A percentile compares a stretch with the other conserved stretches of the same genome.
Evolutionary conservation across 2,113 vertebrate genomes (phyloP).

Genomic region (Dicentrarchus labrax): DNA sequence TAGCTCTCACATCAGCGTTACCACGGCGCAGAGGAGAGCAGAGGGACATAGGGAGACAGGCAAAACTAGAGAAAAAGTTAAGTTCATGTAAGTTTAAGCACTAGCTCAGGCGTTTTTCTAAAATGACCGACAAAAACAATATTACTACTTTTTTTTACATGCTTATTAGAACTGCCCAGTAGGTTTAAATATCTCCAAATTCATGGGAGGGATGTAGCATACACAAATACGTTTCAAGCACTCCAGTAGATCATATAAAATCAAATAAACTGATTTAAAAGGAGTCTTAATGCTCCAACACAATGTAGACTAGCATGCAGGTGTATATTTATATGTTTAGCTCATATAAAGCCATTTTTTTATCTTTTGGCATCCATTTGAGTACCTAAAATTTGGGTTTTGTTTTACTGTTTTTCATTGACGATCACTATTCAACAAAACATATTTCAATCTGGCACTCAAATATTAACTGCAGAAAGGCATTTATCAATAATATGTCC

Average conservation of each 20-base stretch:
- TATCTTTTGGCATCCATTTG: neutral
- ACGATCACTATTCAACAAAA: neutral
- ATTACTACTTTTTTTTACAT: neutral
- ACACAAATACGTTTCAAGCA: neutral
- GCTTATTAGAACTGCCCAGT: neutral
- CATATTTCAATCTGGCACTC: neutral
- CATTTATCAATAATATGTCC: neutral
- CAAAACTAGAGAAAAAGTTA: constrained; percentile 27
- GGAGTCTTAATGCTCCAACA: neutral
- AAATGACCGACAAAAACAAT: neutral
- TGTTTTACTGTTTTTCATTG: neutral
- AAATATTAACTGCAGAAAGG: neutral
- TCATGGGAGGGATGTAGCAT: neutral
- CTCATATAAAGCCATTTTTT: neutral
- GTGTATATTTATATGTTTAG: neutral
- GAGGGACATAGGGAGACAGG: constrained; percentile 38
- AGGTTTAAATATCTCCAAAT: neutral
- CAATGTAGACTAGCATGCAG: neutral
- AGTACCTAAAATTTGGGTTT: neutral
- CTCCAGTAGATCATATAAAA: neutral
- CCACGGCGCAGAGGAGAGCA: constrained; percentile 45
- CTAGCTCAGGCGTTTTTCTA: neutral
- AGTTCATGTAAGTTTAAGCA: constrained; percentile 9
- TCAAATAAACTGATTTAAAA: neutral
- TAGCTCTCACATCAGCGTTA: constrained; percentile 58